These are phyloP conservation scores for Ceraclea dissimilis DNA, from an alignment of 2,888 invertebrate genomes.

Conservation along the genomic window DNA sequence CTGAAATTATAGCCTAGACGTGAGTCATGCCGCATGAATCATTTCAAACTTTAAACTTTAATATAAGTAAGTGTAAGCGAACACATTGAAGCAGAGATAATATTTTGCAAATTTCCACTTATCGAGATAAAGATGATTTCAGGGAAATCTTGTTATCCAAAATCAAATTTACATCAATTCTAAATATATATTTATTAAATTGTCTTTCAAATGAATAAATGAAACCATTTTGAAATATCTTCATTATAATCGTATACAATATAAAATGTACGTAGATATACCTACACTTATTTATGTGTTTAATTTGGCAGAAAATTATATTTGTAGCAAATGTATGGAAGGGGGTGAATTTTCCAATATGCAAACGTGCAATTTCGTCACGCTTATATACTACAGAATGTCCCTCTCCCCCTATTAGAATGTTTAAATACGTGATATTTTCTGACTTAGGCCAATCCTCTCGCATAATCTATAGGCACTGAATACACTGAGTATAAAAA, in stretches of 20 bases:
- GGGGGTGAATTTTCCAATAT: conserved; percentile 4
- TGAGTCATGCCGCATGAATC: no score
- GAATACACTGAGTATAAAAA: not conserved
- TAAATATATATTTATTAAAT: no score
- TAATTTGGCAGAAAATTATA: not conserved
- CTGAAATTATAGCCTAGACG: no score
- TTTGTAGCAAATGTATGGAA: not conserved
- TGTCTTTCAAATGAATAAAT: not conserved
- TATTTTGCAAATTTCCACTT: no score
- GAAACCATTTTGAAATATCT: not conserved
- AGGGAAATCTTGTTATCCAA: no score
- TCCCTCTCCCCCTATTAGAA: not conserved
- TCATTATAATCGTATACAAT: not conserved
- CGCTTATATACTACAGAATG: not conserved
- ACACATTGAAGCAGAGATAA: no score
- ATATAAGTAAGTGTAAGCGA: no score
- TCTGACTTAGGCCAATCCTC: conserved; percentile 6
- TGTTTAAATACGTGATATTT: conserved; percentile 12
- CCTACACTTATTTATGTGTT: not conserved
- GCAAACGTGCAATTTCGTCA: conserved; percentile 9
- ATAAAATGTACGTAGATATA: not conserved
- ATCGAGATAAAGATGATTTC: no score
- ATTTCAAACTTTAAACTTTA: no score
- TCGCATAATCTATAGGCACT: not conserved
- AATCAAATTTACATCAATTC: no score